phyloP scores from a whole-genome alignment of 2,888 invertebrate species.

The Melangyna quadrimaculata region DNA sequence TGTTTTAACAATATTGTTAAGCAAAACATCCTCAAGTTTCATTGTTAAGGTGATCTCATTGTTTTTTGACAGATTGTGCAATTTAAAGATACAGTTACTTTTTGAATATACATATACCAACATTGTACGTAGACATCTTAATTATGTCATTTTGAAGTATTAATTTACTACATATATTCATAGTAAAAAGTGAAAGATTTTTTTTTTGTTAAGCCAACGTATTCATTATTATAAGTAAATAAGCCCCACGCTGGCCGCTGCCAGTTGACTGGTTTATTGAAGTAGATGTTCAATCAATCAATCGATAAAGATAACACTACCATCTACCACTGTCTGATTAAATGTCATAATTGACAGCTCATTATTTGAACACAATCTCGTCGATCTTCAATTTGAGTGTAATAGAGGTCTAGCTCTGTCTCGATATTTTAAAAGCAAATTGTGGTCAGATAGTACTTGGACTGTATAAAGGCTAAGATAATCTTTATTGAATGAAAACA shows the following conservation, averaged over 20 bases:
- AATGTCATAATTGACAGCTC: slow-evolving; percentile 6
- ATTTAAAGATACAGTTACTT: background rate
- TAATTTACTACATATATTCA: background rate
- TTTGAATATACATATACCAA: background rate
- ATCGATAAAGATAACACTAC: background rate
- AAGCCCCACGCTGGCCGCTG: background rate
- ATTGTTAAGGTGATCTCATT: slow-evolving; percentile 1
- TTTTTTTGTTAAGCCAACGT: background rate
- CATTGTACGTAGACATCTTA: background rate
- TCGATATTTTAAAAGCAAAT: background rate
- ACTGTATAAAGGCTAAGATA: background rate
- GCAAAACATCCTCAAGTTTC: background rate
- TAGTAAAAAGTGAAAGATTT: background rate
- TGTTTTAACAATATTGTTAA: slow-evolving; percentile 44
- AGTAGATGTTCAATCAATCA: background rate
- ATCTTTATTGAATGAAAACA: background rate
- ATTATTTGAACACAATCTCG: slow-evolving; percentile 6
- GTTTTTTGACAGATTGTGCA: background rate
- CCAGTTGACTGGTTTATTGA: background rate
- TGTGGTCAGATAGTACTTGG: background rate
- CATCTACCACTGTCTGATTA: slow-evolving; percentile 3
- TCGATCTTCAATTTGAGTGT: background rate
- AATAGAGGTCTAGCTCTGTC: background rate
- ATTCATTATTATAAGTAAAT: background rate
- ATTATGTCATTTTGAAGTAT: background rate